These are phyloP conservation scores for Leptopilina boulardi DNA, from an alignment of 1,140 invertebrate species.

Conservation along the genomic window DNA sequence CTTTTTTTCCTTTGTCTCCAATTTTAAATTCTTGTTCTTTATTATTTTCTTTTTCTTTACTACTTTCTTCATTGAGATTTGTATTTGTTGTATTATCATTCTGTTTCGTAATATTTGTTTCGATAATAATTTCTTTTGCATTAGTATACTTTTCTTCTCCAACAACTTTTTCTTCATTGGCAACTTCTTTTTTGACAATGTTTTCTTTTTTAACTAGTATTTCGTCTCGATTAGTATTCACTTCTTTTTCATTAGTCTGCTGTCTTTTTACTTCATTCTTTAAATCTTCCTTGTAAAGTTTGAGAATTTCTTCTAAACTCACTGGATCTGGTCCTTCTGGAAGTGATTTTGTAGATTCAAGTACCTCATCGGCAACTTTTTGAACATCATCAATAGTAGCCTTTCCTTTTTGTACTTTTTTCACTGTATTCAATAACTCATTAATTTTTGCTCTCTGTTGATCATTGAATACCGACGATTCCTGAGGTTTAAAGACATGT, in stretches of 20 bases:
- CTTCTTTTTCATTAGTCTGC: constrained; percentile 47
- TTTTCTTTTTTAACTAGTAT: neutral
- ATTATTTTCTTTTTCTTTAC: neutral
- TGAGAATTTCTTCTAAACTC: constrained; percentile 70
- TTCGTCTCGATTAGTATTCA: neutral
- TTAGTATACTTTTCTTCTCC: neutral
- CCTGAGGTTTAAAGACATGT: constrained; percentile 75
- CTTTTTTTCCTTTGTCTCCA: constrained; percentile 43
- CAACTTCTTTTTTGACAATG: neutral
- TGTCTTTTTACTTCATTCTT: constrained; percentile 75
- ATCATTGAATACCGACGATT: constrained; percentile 56
- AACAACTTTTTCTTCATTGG: neutral
- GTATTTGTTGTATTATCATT: too few species aligned
- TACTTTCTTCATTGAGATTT: neutral
- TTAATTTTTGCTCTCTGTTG: constrained; percentile 71
- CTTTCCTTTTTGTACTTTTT: constrained; percentile 73
- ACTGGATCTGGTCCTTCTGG: constrained; percentile 72
- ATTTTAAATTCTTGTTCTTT: neutral
- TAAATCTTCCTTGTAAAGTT: constrained; percentile 64
- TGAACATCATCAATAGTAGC: constrained; percentile 62
- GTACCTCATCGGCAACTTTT: constrained; percentile 66
- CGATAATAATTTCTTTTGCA: too few species aligned
- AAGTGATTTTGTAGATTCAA: constrained; percentile 65
- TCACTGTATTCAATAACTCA: constrained; percentile 73
- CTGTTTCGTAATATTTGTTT: too few species aligned